Evolutionary conservation across 2,888 invertebrate species (phyloP).

Genomic region (Meghimatium bilineatum): DNA sequence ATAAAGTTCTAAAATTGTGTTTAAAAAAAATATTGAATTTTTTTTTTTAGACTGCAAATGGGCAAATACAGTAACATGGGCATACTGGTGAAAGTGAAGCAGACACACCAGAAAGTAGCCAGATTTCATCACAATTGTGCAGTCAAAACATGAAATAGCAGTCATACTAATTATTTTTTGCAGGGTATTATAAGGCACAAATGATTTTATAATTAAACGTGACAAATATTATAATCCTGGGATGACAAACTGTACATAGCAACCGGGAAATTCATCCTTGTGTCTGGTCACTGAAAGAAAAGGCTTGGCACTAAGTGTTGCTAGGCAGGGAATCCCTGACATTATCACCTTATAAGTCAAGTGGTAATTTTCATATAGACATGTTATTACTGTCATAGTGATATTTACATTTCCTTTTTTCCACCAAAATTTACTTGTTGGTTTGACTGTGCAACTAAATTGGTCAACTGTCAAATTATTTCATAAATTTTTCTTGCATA

Average conservation of each 20-base stretch:
- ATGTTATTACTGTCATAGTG: neutral
- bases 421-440: neutral
- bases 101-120: neutral
- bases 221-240: slow-evolving; percentile 11
- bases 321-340: neutral
- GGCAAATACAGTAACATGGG: too few species aligned
- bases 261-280: slow-evolving; percentile 54
- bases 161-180: neutral
- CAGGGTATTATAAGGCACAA: neutral
- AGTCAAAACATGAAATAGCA: slow-evolving; percentile 6
- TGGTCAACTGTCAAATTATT: neutral
- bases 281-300: slow-evolving; percentile 20
- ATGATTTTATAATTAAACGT: slow-evolving; percentile 10
- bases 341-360: neutral
- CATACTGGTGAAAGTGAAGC: neutral
- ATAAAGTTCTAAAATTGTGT: neutral
- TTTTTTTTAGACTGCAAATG: too few species aligned
- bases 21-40: too few species aligned
- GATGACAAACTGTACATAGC: slow-evolving; percentile 45
- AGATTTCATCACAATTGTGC: neutral
- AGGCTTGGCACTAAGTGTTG: neutral
- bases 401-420: neutral
- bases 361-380: neutral
- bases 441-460: neutral
- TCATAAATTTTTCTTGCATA: neutral